Percentiles rank a stretch among this genome's conserved stretches.
Evolutionary conservation across 2,113 vertebrate genomes (phyloP).

Genomic region (Istiophorus platypterus): DNA sequence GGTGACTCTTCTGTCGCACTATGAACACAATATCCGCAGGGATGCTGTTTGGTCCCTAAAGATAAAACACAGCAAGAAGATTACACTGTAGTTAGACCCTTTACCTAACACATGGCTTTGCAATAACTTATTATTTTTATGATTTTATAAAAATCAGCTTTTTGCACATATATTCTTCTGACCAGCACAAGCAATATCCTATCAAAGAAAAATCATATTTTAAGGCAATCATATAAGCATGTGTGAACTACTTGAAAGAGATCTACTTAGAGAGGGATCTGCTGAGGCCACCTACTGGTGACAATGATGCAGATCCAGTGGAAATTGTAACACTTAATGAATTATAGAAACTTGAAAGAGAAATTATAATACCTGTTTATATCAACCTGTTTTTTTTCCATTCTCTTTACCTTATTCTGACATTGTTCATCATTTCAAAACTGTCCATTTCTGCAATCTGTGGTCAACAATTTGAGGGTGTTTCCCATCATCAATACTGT

Average conservation of each 20-base stretch:
- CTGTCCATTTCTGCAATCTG: neutral
- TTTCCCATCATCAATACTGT: neutral
- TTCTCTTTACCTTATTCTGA: neutral
- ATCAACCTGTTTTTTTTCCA: neutral
- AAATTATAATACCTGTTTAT: neutral
- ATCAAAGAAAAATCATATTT: neutral
- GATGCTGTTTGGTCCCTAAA: slow-evolving; percentile 92
- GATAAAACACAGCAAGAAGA: slow-evolving; percentile 25
- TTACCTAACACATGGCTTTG: neutral
- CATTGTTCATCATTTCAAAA: neutral
- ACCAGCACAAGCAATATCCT: neutral
- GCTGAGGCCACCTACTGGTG: slow-evolving; percentile 37
- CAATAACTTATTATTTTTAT: neutral
- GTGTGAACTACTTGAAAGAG: neutral
- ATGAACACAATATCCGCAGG: slow-evolving; percentile 94
- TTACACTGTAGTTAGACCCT: neutral
- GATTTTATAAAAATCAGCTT: neutral
- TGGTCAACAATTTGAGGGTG: no score
- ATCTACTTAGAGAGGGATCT: neutral
- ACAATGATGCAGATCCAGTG: neutral
- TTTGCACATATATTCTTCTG: neutral
- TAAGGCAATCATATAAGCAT: neutral
- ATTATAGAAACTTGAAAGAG: no score
- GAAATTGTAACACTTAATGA: neutral
- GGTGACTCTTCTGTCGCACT: slow-evolving; percentile 90